Evolutionary conservation across 2,113 vertebrate species (phyloP).

Genomic region (Thomomys bottae): DNA sequence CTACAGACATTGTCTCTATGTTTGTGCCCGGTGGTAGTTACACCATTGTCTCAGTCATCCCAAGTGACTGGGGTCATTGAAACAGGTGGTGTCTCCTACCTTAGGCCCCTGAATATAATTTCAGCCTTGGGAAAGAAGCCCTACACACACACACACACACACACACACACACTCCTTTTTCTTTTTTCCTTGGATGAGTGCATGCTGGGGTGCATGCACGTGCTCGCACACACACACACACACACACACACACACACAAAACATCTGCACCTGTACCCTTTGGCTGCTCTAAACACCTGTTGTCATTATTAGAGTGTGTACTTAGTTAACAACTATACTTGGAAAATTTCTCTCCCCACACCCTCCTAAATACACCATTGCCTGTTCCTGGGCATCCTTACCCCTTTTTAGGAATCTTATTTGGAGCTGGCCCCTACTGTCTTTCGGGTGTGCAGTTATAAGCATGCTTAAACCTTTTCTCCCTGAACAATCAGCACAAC

Average conservation of each 20-base stretch:
- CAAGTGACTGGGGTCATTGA: neutral
- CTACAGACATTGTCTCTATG: neutral
- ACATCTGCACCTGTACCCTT: neutral
- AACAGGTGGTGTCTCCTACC: neutral
- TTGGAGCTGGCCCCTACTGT: neutral
- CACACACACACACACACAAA: fast-evolving
- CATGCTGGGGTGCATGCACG: too few relatives aligned
- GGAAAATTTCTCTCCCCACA: neutral
- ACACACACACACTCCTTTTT: neutral
- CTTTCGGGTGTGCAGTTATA: neutral
- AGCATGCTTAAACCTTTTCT: neutral
- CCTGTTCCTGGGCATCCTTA: neutral
- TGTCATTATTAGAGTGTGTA: fast-evolving
- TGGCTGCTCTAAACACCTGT: neutral
- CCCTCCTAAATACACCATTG: fast-evolving
- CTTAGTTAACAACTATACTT: neutral
- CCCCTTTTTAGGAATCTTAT: neutral
- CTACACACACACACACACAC: too few relatives aligned
- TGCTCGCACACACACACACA: neutral
- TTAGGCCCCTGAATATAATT: neutral
- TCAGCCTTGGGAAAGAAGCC: neutral
- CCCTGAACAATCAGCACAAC: neutral
- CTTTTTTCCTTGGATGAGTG: neutral
- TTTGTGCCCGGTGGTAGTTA: neutral
- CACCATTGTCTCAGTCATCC: neutral